Conservation (phyloP, 1,140 invertebrate species). For the Caligus rogercresseyi region DNA sequence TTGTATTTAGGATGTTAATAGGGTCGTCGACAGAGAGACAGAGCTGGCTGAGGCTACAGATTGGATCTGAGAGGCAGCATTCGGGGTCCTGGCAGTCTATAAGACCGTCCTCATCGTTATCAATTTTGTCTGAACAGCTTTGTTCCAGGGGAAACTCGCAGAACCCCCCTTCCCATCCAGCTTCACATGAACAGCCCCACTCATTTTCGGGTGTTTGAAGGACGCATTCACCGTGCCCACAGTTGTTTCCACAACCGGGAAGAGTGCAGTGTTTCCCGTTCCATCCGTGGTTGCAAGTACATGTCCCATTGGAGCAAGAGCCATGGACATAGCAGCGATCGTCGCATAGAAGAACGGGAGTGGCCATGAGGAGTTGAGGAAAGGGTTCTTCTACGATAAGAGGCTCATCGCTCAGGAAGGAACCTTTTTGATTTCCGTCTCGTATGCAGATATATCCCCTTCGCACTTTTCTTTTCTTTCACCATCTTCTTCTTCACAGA, state of each 20-base stretch:
- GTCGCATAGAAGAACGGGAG: not conserved
- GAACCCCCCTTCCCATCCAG: constrained; percentile 77
- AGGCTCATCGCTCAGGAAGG: not conserved
- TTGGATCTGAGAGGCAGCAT: constrained; percentile 55
- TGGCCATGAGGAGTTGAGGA: not conserved
- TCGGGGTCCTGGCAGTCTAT: constrained; percentile 93
- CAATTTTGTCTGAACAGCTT: constrained; percentile 71
- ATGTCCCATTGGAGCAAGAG: constrained; percentile 90
- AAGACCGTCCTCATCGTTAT: constrained; percentile 94
- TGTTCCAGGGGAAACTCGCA: constrained; percentile 78
- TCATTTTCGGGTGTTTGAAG: constrained; percentile 38
- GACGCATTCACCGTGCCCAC: constrained; percentile 10
- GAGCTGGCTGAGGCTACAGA: constrained; percentile 63
- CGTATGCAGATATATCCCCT: not conserved
- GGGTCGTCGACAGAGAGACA: constrained; percentile 81
- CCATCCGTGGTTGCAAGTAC: constrained; percentile 91
- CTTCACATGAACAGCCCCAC: constrained; percentile 82
- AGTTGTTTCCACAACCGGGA: constrained; percentile 77
- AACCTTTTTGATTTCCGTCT: not conserved
- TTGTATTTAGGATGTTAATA: constrained; percentile 90
- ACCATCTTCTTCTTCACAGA: not conserved
- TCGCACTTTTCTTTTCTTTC: no score
- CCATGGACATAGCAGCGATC: constrained; percentile 73
- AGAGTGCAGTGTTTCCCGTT: constrained; percentile 90
- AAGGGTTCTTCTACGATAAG: not conserved